A percentile compares a stretch with the other conserved stretches of the same genome.
Evolutionary conservation across 2,113 vertebrate genomes (phyloP).

Genomic region (Neogobius melanostomus): DNA sequence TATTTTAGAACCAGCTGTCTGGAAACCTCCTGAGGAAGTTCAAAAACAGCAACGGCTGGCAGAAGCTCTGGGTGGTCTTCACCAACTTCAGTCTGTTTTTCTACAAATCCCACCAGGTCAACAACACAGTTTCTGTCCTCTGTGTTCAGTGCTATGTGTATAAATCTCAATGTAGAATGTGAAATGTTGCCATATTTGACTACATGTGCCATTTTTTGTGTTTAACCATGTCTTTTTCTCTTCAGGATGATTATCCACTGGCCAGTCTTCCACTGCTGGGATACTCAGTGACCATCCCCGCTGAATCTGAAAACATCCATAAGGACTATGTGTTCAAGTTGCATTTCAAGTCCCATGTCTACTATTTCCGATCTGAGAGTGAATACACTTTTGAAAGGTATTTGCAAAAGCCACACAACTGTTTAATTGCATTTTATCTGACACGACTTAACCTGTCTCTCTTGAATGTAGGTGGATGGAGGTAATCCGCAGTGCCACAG

Average conservation of each 20-base stretch:
- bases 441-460: not conserved
- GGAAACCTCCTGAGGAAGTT: conserved; percentile 97
- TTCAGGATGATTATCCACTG: conserved; percentile 94
- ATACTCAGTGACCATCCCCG: conserved; percentile 92
- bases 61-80: conserved; percentile 99
- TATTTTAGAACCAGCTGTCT: conserved; percentile 91
- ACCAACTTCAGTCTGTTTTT: conserved; percentile 99
- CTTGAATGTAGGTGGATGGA: conserved; percentile 91
- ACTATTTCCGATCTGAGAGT: conserved; percentile 97
- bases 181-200: conserved; percentile 25
- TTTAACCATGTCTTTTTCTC: not conserved
- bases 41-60: conserved; percentile 99
- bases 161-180: conserved; percentile 52
- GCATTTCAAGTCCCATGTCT: conserved; percentile 98
- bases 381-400: conserved; percentile 97
- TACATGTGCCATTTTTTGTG: not conserved
- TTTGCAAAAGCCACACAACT: not conserved
- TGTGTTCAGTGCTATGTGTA: not conserved
- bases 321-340: conserved; percentile 99
- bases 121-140: not conserved
- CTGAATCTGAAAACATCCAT: conserved; percentile 93
- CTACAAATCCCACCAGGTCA: conserved; percentile 98
- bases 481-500: conserved; percentile 95
- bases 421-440: not conserved
- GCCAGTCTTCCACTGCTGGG: conserved; percentile 95